Evolutionary conservation across 64 coral and sea anemone species (phyloP), one percentile per base, ranked within the genome.

Genomic region (Pachyseris speciosa): DNA sequence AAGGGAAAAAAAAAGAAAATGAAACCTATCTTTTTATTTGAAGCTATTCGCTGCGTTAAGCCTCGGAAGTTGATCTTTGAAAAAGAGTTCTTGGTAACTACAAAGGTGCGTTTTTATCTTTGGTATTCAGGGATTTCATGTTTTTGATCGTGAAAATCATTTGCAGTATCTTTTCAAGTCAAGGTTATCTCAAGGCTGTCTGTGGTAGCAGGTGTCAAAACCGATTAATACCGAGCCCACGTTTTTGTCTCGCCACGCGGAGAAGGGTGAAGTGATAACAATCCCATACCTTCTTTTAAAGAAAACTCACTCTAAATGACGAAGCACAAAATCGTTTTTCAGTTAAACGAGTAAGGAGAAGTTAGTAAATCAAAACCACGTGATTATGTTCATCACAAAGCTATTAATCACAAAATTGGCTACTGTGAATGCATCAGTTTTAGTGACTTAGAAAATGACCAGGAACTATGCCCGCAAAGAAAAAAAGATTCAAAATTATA

Each of bases 241-340:
- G 51, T 57, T 39, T 81, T 63, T 81, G 77, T 81, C 52, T 63
- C 32, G 33, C 77, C 16, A 57, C 30, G 49, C 47, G 49, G 75
- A 48, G 5, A 22, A 24, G 22, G 1, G 26, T 20, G 5, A n/a
- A 39, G 3, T 33, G 47, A 81, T 39, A 61, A 37, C 29, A 22
- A 57, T 24, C 7, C 51, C 31, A 52, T 32, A 12, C 9, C 48
- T 34, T 12, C 5, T 34, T 15, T 55, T n/a, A n/a, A n/a, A n/a
- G 1, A 34, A 5, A 57, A 27, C 49, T 13, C 75, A 26, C 55
- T 25, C 29, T 36, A 0, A 20, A 16, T 1, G 26, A 2, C 34
- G 3, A 61, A 61, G 17, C 20, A 9, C 22, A 61, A 55, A n/a
- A n/a, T n/a, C n/a, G n/a, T n/a, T n/a, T n/a, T n/a, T n/a, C n/a